Percentiles rank a stretch among this genome's conserved stretches.
phyloP scores from a whole-genome alignment of 1,140 invertebrate species.

The Notospermus geniculatus region DNA sequence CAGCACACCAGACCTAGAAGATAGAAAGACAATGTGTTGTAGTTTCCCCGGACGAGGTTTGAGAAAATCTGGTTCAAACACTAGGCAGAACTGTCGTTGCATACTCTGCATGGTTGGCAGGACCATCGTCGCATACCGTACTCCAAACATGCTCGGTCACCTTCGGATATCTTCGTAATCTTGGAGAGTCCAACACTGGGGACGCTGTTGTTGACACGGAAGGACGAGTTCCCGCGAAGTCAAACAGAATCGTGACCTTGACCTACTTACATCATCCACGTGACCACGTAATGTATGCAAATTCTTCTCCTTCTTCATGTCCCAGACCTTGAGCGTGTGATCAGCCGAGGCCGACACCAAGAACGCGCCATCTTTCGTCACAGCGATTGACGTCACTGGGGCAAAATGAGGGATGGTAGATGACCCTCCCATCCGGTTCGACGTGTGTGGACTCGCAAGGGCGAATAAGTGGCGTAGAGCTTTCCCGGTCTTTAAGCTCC shows the following conservation, averaged over 20 bases:
- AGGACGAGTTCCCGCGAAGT: no score
- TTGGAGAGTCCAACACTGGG: no score
- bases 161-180: no score
- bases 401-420: constrained; percentile 37
- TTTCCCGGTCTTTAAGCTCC: constrained; percentile 51
- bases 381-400: constrained; percentile 46
- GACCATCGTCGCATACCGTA: no score
- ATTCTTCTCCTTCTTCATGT: constrained; percentile 46
- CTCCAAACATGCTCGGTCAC: no score
- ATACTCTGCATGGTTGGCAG: no score
- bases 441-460: background rate
- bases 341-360: constrained; percentile 53
- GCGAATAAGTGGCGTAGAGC: constrained; percentile 37
- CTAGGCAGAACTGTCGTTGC: no score
- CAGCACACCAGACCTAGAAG: constrained; percentile 49
- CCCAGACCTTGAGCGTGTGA: constrained; percentile 52
- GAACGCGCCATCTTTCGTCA: constrained; percentile 46
- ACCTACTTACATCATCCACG: constrained; percentile 51
- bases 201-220: no score
- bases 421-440: background rate
- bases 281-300: constrained; percentile 47
- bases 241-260: no score
- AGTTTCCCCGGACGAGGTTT: no score
- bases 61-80: no score
- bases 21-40: constrained; percentile 12